These are phyloP conservation scores for Mus spretus DNA, from an alignment of 2,797 vertebrate species.

Conservation along the genomic window DNA sequence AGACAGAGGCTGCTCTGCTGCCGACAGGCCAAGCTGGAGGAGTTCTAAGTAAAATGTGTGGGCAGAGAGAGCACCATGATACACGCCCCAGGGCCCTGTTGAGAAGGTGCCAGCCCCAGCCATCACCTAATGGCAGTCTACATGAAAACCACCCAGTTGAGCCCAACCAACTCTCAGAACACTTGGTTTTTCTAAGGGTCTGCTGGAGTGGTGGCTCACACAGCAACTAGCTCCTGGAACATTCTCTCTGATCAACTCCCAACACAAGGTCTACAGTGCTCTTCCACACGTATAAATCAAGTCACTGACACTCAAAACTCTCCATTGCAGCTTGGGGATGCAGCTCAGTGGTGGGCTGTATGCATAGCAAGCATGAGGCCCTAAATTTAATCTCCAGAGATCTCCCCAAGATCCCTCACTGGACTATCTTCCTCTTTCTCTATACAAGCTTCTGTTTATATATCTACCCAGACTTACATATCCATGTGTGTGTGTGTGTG, in stretches of 20 bases:
- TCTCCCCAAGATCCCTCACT: neutral
- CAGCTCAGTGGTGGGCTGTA: neutral
- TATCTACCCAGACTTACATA: no score
- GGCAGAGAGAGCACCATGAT: neutral
- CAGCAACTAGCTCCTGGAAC: neutral
- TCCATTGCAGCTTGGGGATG: no score
- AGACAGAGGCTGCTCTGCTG: neutral
- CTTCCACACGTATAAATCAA: neutral
- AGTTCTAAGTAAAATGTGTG: neutral
- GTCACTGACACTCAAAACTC: neutral
- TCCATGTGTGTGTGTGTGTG: no score
- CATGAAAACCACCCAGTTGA: neutral
- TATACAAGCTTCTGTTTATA: neutral
- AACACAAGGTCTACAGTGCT: neutral
- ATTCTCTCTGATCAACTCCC: neutral
- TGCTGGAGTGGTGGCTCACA: neutral
- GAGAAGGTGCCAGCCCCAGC: neutral
- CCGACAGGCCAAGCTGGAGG: no score
- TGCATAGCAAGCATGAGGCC: rapidly evolving
- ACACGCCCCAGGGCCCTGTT: neutral
- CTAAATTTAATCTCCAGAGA: neutral
- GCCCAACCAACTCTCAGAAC: neutral
- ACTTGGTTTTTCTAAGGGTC: neutral
- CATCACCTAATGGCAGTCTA: neutral
- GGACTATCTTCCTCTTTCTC: neutral